Base-by-base conservation (phyloP, 2,797 vertebrate genomes). In the Galago senegalensis region DNA sequence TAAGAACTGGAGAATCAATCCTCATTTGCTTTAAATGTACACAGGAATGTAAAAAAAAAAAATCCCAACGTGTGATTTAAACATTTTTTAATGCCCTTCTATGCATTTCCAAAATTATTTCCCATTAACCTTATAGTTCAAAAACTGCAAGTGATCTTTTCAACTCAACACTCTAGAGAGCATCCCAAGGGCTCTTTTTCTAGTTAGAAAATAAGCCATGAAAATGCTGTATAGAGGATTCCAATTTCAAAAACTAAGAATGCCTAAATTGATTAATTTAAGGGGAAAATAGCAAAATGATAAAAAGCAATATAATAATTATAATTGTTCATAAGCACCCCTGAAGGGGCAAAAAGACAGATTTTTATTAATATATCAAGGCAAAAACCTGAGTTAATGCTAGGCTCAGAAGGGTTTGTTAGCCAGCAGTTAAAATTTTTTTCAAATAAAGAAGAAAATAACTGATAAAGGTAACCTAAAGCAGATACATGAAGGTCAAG, bases 371-470 rank as follows among this genome's bases (percentile, higher is more conserved):
- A 73, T 34, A 40, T 1, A 0, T n/a, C 60, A 93, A 88, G 80
- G n/a, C 23, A 91, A 75, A 97, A 93, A 40, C 20, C 18, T 92
- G 56, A 82, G 37, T 70, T 53, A 90, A 27, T 81, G 20, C 53
- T 69, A 63, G 49, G 61, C 9, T 95, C 87, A 67, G 13, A 63
- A 31, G 16, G 21, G 12, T 37, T 0, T 83, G 49, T 49, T 58
- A 88, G 75, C 40, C 25, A 46, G 67, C 82, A 18, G n/a, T 34
- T 67, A 72, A 91, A 72, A 34, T 20, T 5, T 23, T 91, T 83
- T 87, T 79, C 40, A 91, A 95, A 76, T 94, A 90, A 86, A 67
- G 67, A 65, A 84, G 53, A 86, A 91, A 56, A 61, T 29, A 87
- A 91, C n/a, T 40, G 34, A 69, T 20, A 70, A 17, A 80, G 37